Conservation (phyloP, 2,888 invertebrate species). For the Andrena camellia region DNA sequence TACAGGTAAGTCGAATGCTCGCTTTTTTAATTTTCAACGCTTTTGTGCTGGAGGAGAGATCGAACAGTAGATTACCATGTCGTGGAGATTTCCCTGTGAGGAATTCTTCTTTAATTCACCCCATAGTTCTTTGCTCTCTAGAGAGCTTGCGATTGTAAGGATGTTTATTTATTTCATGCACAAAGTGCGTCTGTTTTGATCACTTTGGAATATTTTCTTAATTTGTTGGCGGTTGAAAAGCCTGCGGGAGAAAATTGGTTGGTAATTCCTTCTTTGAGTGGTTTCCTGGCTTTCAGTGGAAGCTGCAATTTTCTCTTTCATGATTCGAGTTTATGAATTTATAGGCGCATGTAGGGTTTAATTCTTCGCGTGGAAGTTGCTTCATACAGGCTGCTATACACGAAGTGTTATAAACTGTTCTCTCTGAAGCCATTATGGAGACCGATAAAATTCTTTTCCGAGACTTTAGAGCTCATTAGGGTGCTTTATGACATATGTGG, state of each 20-base stretch:
- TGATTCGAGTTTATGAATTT: neutral
- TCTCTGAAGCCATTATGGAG: neutral
- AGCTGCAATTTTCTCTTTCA: too few relatives aligned
- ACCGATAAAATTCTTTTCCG: neutral
- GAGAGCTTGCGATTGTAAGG: neutral
- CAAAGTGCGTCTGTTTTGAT: neutral
- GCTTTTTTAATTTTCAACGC: too few relatives aligned
- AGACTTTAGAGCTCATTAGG: neutral
- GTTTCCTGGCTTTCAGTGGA: neutral
- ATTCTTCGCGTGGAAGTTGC: neutral
- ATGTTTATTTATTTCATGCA: neutral
- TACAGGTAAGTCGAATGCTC: constrained; percentile 42
- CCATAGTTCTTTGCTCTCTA: too few relatives aligned
- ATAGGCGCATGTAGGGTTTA: neutral
- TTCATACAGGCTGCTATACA: neutral
- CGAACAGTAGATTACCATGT: too few relatives aligned
- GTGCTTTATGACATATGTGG: neutral
- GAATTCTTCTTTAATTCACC: too few relatives aligned
- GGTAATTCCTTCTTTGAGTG: neutral
- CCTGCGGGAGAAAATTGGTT: neutral
- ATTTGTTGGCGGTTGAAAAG: neutral
- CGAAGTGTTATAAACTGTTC: neutral
- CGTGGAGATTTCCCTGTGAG: too few relatives aligned
- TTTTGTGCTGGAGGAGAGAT: too few relatives aligned
- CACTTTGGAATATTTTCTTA: neutral